phyloP scores from a whole-genome alignment of 2,888 invertebrate genomes.

The Agrotis clavis region DNA sequence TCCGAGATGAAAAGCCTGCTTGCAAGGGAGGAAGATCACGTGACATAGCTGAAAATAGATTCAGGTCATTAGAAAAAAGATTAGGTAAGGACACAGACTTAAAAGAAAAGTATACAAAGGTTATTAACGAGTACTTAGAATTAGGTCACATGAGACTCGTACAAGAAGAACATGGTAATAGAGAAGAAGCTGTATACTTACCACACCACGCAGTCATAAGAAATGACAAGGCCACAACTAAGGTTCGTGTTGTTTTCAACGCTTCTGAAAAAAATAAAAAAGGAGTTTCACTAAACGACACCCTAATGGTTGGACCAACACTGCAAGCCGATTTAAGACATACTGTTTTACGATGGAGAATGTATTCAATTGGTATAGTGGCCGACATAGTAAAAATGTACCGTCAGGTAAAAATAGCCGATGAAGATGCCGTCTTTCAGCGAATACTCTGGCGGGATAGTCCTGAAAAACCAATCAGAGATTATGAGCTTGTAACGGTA shows the following conservation, averaged over 20 bases:
- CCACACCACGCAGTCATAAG: slow-evolving; percentile 67
- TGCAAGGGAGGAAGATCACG: slow-evolving; percentile 21
- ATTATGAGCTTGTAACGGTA: too few species aligned
- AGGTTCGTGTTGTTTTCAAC: slow-evolving; percentile 22
- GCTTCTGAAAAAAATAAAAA: slow-evolving; percentile 11
- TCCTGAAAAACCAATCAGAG: too few species aligned
- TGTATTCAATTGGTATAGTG: too few species aligned
- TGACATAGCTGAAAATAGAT: slow-evolving; percentile 37
- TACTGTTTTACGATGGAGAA: too few species aligned
- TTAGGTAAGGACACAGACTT: slow-evolving; percentile 22
- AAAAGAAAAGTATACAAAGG: slow-evolving; percentile 49
- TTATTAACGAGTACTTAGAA: slow-evolving; percentile 57
- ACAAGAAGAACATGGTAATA: background rate
- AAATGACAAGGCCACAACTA: slow-evolving; percentile 38
- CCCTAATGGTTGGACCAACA: too few species aligned
- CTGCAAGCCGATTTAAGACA: too few species aligned
- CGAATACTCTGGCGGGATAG: too few species aligned
- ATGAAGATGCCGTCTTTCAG: too few species aligned
- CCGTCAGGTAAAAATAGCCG: too few species aligned
- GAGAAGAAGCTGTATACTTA: slow-evolving; percentile 48
- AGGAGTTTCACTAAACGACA: slow-evolving; percentile 19
- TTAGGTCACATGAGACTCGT: slow-evolving; percentile 50
- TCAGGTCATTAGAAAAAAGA: slow-evolving; percentile 26
- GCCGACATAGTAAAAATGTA: too few species aligned
- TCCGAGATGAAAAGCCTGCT: slow-evolving; percentile 20